Evolutionary conservation across 2,888 invertebrate species (phyloP).

Genomic region (Chironomus tentans): DNA sequence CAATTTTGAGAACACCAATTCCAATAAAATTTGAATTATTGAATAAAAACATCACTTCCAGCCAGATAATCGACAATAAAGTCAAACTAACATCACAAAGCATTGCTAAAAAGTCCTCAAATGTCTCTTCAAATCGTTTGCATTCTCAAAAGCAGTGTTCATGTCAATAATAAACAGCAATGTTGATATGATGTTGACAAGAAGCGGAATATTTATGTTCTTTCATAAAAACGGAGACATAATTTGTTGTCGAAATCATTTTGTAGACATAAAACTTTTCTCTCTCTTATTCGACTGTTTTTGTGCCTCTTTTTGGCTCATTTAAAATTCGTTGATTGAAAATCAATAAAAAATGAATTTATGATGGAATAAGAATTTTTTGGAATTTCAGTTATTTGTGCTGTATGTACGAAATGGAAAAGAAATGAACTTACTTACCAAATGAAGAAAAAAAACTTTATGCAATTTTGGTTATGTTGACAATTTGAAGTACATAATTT

Average conservation of each 20-base stretch:
- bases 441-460: not conserved
- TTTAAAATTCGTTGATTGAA: not conserved
- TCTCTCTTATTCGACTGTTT: not conserved
- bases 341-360: conserved; percentile 4
- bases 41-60: too few species aligned
- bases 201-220: conserved; percentile 22
- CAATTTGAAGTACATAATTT: conserved; percentile 7
- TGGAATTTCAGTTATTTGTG: not conserved
- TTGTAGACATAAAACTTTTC: conserved; percentile 20
- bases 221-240: conserved; percentile 22
- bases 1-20: too few species aligned
- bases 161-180: conserved; percentile 11
- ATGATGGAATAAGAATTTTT: not conserved
- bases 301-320: not conserved
- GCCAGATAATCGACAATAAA: too few species aligned
- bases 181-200: conserved; percentile 10
- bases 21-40: too few species aligned
- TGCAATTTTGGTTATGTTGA: conserved; percentile 14
- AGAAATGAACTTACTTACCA: not conserved
- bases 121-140: not conserved
- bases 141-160: not conserved
- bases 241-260: conserved; percentile 23
- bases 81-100: too few species aligned
- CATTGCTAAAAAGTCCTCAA: too few species aligned
- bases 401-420: too few species aligned